Percentiles rank a stretch among this genome's conserved stretches.
Conservation (phyloP, 2,113 vertebrate genomes). For the Hippocampus zosterae region DNA sequence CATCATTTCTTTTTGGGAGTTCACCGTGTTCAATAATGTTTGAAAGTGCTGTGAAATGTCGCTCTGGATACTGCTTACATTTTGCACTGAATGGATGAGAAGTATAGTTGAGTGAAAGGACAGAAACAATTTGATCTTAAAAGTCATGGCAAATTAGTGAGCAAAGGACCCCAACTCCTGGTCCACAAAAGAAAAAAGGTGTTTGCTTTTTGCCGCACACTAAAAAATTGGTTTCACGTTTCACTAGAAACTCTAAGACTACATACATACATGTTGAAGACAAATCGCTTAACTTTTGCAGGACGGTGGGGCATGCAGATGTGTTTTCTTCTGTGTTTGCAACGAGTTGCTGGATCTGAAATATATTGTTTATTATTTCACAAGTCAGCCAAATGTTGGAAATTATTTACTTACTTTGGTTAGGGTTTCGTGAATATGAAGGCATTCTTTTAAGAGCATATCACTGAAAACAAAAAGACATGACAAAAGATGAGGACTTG, state of each 20-base stretch:
- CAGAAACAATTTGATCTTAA: background rate
- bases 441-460: conserved; percentile 71
- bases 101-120: conserved; percentile 15
- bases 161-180: conserved; percentile 49
- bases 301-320: conserved; percentile 68
- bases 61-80: conserved; percentile 48
- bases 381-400: background rate
- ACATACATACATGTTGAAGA: conserved; percentile 77
- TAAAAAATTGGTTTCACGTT: background rate
- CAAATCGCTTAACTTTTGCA: conserved; percentile 72
- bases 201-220: background rate
- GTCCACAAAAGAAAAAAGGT: background rate
- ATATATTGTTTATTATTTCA: conserved; percentile 8
- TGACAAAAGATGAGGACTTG: background rate
- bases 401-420: conserved; percentile 75
- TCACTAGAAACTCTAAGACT: background rate
- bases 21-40: conserved; percentile 49
- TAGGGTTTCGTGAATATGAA: conserved; percentile 73
- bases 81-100: conserved; percentile 53
- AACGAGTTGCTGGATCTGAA: conserved; percentile 79
- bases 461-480: conserved; percentile 72
- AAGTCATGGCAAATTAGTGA: background rate
- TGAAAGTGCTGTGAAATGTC: conserved; percentile 58
- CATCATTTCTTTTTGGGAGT: conserved; percentile 48
- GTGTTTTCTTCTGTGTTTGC: conserved; percentile 72